Conservation (phyloP, 2,113 vertebrate species). For the Lipotes vexillifer region DNA sequence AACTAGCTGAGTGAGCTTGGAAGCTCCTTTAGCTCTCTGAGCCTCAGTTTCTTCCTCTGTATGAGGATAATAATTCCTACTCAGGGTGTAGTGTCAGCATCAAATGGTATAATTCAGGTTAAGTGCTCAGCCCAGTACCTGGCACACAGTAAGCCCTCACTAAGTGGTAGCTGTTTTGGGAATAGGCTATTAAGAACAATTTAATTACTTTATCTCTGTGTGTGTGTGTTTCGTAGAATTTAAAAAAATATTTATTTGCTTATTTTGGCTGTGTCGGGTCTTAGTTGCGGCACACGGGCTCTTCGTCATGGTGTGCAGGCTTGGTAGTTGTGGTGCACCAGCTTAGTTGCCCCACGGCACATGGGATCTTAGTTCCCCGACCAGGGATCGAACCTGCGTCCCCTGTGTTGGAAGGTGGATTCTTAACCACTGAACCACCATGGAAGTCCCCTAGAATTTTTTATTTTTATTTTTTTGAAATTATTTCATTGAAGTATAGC, state of each 20-base stretch:
- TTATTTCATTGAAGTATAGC: background rate
- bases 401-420: too few species aligned
- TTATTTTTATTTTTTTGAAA: background rate
- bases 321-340: too few species aligned
- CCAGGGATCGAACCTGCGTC: too few species aligned
- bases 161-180: background rate
- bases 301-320: too few species aligned
- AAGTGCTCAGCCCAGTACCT: background rate
- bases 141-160: background rate
- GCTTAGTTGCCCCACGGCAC: too few species aligned
- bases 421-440: too few species aligned
- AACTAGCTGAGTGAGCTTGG: background rate
- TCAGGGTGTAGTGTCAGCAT: background rate
- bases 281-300: too few species aligned
- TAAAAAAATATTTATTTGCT: too few species aligned
- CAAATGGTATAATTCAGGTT: background rate
- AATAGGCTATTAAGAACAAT: background rate
- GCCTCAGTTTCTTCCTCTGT: background rate
- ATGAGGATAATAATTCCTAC: background rate
- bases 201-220: background rate
- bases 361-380: too few species aligned
- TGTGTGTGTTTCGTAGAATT: background rate
- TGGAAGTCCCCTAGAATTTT: too few species aligned
- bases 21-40: background rate
- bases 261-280: too few species aligned